Evolutionary conservation across 2,888 invertebrate species (phyloP).

Genomic region (Cylindroiulus punctatus): DNA sequence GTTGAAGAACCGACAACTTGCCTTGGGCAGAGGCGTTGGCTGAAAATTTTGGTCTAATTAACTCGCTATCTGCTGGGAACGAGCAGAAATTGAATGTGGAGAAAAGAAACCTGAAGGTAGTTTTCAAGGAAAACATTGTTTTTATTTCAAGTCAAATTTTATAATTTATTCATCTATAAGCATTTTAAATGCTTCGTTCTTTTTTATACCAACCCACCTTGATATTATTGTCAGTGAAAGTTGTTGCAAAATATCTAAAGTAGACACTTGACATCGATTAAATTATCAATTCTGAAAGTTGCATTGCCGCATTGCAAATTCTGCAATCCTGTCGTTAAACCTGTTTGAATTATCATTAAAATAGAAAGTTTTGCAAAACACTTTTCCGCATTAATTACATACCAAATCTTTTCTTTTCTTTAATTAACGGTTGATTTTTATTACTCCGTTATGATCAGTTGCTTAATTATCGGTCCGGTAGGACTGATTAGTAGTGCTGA

Average conservation of each 20-base stretch:
- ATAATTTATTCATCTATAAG: not conserved
- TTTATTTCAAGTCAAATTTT: not conserved
- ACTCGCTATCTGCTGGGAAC: not conserved
- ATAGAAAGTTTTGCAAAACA: not conserved
- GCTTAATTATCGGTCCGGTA: not conserved
- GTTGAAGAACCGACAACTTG: conserved; percentile 31
- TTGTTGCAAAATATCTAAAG: not conserved
- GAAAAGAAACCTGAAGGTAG: not conserved
- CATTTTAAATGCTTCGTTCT: not conserved
- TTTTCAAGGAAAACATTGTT: not conserved
- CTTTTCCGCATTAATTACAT: not conserved
- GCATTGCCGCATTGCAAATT: not conserved
- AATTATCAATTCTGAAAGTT: not conserved
- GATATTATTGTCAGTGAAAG: conserved; percentile 12
- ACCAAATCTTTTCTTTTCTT: not conserved
- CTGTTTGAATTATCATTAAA: not conserved
- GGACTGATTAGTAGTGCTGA: not conserved
- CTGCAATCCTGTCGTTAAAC: not conserved
- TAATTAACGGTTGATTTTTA: not conserved
- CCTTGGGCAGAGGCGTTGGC: conserved; percentile 25
- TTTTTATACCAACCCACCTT: conserved; percentile 1
- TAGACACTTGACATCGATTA: conserved; percentile 5
- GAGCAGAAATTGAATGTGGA: not conserved
- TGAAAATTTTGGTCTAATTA: not conserved
- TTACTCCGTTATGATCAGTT: not conserved